Conservation (phyloP, 2,888 invertebrate species). For the Trachelus tabidus region DNA sequence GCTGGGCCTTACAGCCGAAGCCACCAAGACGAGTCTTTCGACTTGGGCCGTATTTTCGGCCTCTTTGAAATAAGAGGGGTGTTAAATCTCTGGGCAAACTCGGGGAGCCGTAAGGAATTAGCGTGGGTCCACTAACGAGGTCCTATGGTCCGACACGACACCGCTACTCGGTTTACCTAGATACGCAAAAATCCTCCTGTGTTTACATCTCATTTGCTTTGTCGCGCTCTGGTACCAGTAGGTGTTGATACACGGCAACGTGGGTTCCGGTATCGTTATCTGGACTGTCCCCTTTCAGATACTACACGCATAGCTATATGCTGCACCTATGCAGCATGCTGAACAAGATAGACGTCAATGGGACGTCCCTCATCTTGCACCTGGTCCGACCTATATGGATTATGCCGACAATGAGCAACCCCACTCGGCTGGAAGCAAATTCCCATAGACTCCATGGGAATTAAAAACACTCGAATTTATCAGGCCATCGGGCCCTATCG, state of each 20-base stretch:
- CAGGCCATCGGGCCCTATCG: constrained; percentile 42
- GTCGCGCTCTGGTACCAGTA: constrained; percentile 16
- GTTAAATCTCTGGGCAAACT: constrained; percentile 57
- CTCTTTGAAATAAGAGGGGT: constrained; percentile 50
- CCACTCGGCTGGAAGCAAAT: constrained; percentile 10
- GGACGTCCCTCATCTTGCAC: not conserved
- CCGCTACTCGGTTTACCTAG: constrained; percentile 34
- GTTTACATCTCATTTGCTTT: constrained; percentile 38
- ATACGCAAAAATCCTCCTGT: constrained; percentile 34
- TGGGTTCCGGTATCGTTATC: not conserved
- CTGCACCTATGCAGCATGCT: not conserved
- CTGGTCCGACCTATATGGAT: not conserved
- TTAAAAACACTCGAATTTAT: constrained; percentile 48
- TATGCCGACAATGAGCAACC: not conserved
- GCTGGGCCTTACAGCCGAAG: not conserved
- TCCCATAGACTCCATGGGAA: constrained; percentile 42
- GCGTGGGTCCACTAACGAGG: constrained; percentile 54
- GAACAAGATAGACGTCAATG: not conserved
- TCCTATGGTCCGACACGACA: constrained; percentile 35
- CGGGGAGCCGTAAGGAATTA: constrained; percentile 54
- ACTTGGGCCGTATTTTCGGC: constrained; percentile 34
- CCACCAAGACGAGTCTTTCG: not conserved
- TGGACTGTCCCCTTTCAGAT: not conserved
- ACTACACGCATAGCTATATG: not conserved
- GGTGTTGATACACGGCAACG: constrained; percentile 26